Evolutionary conservation across 1,140 invertebrate genomes (phyloP).

Genomic region (Thaumatotibia leucotreta): DNA sequence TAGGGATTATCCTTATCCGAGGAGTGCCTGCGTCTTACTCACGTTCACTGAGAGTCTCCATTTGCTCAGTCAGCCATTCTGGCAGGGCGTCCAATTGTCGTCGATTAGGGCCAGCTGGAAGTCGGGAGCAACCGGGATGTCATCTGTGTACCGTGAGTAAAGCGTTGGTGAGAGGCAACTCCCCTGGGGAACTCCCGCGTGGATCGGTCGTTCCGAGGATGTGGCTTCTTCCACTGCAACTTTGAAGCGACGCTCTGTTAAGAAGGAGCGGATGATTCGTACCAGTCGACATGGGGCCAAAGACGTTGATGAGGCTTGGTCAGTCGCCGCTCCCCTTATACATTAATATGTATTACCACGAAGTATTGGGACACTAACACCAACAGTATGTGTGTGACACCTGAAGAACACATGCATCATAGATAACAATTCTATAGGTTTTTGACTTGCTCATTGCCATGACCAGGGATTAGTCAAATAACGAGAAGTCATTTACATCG

Average conservation of each 20-base stretch:
- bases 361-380: no score
- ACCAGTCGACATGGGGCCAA: not conserved
- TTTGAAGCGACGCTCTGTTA: not conserved
- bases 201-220: not conserved
- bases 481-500: no score
- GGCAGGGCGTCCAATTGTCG: not conserved
- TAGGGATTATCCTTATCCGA: no score
- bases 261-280: not conserved
- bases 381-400: no score
- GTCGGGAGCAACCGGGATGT: not conserved
- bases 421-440: no score
- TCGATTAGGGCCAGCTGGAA: not conserved
- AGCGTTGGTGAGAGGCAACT: not conserved
- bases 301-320: no score
- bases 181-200: not conserved
- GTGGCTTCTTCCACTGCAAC: not conserved
- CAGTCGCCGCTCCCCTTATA: no score
- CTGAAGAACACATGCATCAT: no score
- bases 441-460: no score
- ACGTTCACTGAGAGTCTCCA: not conserved
- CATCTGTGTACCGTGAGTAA: not conserved
- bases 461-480: no score
- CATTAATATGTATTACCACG: no score
- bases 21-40: not conserved
- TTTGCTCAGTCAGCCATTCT: not conserved